Evolutionary conservation across 2,888 invertebrate species (phyloP).

Genomic region (Drosophila picticornis): DNA sequence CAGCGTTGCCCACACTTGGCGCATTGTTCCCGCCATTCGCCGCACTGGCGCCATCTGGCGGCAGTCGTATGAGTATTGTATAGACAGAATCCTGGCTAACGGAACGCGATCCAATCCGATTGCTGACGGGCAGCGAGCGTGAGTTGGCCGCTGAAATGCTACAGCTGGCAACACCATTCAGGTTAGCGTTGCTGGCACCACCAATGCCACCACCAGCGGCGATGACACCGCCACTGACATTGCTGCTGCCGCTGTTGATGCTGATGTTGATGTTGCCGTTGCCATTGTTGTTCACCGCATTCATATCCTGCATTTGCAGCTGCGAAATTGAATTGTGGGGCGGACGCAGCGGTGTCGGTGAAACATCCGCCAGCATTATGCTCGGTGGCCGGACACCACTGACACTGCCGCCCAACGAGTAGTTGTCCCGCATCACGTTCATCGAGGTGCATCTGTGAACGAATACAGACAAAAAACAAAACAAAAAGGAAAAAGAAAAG

Average conservation of each 20-base stretch:
- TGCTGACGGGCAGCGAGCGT: conserved; percentile 88
- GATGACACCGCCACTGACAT: conserved; percentile 3
- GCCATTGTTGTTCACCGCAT: conserved; percentile 44
- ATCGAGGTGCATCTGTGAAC: conserved; percentile 90
- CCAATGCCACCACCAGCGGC: not conserved
- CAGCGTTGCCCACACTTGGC: conserved; percentile 20
- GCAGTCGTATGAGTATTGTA: conserved; percentile 96
- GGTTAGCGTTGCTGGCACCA: not conserved
- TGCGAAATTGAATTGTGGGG: conserved; percentile 85
- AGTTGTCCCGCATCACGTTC: conserved; percentile 92
- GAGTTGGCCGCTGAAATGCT: conserved; percentile 75
- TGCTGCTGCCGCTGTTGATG: conserved; percentile 19
- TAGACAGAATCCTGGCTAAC: conserved; percentile 93
- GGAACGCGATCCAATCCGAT: conserved; percentile 87
- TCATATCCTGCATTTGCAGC: conserved; percentile 84
- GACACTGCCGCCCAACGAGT: conserved; percentile 86
- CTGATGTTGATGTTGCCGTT: conserved; percentile 27
- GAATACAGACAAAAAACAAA: not conserved
- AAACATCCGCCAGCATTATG: conserved; percentile 85
- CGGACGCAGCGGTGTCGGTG: conserved; percentile 85
- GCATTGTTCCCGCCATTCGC: conserved; percentile 60
- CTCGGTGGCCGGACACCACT: conserved; percentile 86
- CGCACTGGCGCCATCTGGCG: conserved; percentile 87
- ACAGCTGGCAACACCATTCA: conserved; percentile 2
- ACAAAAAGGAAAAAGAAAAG: conserved; percentile 2